phyloP scores from a whole-genome alignment of 2,888 invertebrate species.

The Phragmatobia fuliginosa region DNA sequence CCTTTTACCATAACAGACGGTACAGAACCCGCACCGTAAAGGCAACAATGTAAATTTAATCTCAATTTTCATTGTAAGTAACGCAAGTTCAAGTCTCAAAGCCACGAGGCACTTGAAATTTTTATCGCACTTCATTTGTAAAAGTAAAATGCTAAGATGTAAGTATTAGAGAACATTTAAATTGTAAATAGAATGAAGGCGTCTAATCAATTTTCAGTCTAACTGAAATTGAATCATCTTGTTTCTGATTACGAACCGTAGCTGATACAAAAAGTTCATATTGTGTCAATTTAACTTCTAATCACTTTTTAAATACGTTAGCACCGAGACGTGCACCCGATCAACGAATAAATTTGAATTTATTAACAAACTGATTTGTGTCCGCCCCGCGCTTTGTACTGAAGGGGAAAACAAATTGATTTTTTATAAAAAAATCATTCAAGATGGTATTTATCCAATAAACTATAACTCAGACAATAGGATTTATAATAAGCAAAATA shows the following conservation, averaged over 20 bases:
- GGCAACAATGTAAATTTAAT: constrained; percentile 83
- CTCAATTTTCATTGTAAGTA: constrained; percentile 74
- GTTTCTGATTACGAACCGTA: constrained; percentile 74
- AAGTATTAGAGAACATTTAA: constrained; percentile 24
- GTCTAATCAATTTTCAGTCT: constrained; percentile 54
- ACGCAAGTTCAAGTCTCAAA: constrained; percentile 53
- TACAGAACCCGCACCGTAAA: constrained; percentile 65
- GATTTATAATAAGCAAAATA: constrained; percentile 15
- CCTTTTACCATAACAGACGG: constrained; percentile 80
- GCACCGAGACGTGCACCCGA: constrained; percentile 74
- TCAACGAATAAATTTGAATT: constrained; percentile 86
- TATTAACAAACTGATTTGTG: constrained; percentile 79
- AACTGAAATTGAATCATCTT: constrained; percentile 78
- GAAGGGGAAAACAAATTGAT: constrained; percentile 81
- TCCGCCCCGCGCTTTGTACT: constrained; percentile 70
- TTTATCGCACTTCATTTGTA: constrained; percentile 23
- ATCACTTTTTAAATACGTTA: constrained; percentile 86
- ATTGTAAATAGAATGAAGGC: constrained; percentile 46
- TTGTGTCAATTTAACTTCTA: constrained; percentile 86
- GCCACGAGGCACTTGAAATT: constrained; percentile 15
- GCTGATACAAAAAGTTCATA: constrained; percentile 83
- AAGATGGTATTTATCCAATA: constrained; percentile 18
- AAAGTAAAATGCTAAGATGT: constrained; percentile 12
- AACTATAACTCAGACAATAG: constrained; percentile 21
- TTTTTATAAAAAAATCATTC: constrained; percentile 56